A percentile compares a stretch with the other conserved stretches of the same genome.
Evolutionary conservation across 2,797 vertebrate genomes (phyloP).

Genomic region (Cottoperca gobio): DNA sequence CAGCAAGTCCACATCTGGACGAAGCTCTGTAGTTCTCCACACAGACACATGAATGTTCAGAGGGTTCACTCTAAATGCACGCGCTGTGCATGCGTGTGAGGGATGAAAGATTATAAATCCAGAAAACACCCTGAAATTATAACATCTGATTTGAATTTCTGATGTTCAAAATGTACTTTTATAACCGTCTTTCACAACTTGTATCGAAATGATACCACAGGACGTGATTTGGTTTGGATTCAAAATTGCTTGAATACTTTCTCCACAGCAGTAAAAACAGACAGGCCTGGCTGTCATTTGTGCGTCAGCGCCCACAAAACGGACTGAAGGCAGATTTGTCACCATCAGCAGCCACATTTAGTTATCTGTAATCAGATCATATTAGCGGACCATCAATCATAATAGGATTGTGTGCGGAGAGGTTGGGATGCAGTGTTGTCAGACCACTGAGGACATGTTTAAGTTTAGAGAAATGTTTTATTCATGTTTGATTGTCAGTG

Average conservation of each 20-base stretch:
- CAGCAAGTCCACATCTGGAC: constrained; percentile 22
- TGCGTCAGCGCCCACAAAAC: constrained; percentile 15
- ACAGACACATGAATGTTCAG: background rate
- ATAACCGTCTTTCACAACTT: background rate
- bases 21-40: constrained; percentile 5
- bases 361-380: constrained; percentile 1
- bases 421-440: background rate
- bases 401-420: background rate
- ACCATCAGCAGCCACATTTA: background rate
- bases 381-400: background rate
- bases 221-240: background rate
- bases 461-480: background rate
- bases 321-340: background rate
- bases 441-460: background rate
- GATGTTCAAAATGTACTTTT: background rate
- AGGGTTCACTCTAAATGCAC: background rate
- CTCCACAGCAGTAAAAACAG: background rate
- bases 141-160: background rate
- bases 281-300: background rate
- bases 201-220: background rate
- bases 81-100: background rate
- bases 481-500: background rate
- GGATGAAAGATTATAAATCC: background rate
- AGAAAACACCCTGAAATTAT: background rate
- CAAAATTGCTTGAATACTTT: background rate